A percentile compares a stretch with the other conserved stretches of the same genome.
Conservation (phyloP, 2,888 invertebrate species). For the Ryuthela nishihirai region DNA sequence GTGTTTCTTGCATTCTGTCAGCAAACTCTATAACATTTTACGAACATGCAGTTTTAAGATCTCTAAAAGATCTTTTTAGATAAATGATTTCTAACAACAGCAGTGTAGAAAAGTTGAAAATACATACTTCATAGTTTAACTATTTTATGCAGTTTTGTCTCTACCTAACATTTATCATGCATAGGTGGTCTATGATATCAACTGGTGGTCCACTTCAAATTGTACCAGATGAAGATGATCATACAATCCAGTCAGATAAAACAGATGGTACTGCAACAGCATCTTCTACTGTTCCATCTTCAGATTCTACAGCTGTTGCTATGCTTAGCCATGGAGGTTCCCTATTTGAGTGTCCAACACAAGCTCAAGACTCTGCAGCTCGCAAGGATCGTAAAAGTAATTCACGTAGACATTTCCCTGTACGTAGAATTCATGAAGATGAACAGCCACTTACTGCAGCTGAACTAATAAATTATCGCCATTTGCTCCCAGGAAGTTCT, state of each 20-base stretch:
- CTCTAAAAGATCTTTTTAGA: neutral
- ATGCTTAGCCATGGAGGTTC: neutral
- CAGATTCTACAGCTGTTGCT: neutral
- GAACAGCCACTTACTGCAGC: conserved; percentile 39
- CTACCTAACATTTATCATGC: no score
- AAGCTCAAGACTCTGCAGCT: neutral
- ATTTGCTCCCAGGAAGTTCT: conserved; percentile 26
- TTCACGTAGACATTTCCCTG: conserved; percentile 36
- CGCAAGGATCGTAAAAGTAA: neutral
- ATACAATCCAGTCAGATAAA: neutral
- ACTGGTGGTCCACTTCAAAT: conserved; percentile 32
- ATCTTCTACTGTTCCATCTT: neutral
- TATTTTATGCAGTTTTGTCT: no score
- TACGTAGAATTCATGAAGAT: conserved; percentile 42
- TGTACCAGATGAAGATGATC: conserved; percentile 38
- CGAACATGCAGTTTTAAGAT: neutral
- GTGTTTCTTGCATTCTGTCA: no score
- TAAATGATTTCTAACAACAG: neutral
- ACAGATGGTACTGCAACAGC: neutral
- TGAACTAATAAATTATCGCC: conserved; percentile 34
- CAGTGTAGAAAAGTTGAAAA: no score
- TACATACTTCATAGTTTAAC: no score
- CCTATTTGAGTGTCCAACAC: neutral
- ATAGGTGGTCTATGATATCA: no score
- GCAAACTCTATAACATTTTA: no score